phyloP scores from a whole-genome alignment of 2,888 invertebrate genomes.

The Charanyca ferruginea region DNA sequence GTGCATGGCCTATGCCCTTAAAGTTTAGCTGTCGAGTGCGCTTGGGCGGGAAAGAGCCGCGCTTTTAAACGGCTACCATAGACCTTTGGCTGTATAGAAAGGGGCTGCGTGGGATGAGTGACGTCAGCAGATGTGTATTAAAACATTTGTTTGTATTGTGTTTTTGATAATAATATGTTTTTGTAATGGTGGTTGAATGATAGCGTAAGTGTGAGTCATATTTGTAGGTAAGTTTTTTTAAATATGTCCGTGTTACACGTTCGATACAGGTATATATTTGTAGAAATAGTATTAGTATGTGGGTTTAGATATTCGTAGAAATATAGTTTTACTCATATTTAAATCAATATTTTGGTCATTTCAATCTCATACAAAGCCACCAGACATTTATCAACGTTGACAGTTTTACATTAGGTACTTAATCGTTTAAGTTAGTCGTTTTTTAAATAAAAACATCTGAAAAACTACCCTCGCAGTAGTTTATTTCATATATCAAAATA shows the following conservation, averaged over 20 bases:
- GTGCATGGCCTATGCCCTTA: constrained; percentile 70
- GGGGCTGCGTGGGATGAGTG: constrained; percentile 75
- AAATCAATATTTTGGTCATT: no score
- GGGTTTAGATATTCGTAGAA: no score
- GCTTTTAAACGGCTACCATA: constrained; percentile 84
- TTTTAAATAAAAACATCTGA: no score
- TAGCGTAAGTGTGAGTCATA: constrained; percentile 12
- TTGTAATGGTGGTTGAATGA: background rate
- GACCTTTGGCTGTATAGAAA: constrained; percentile 70
- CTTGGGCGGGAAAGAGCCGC: constrained; percentile 79
- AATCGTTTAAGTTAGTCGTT: no score
- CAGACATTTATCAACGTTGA: background rate
- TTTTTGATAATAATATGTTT: constrained; percentile 14
- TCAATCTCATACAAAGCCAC: no score
- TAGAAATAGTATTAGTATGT: no score
- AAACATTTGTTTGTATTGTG: constrained; percentile 31
- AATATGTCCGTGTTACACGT: no score
- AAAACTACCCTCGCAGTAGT: no score
- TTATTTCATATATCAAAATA: no score
- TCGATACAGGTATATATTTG: no score
- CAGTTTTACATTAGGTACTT: background rate
- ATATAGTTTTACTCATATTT: no score
- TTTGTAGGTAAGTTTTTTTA: no score
- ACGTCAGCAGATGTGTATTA: constrained; percentile 62
- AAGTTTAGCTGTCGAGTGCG: constrained; percentile 78